Conservation (phyloP, 2,113 vertebrate genomes). For the Tor tambroides region DNA sequence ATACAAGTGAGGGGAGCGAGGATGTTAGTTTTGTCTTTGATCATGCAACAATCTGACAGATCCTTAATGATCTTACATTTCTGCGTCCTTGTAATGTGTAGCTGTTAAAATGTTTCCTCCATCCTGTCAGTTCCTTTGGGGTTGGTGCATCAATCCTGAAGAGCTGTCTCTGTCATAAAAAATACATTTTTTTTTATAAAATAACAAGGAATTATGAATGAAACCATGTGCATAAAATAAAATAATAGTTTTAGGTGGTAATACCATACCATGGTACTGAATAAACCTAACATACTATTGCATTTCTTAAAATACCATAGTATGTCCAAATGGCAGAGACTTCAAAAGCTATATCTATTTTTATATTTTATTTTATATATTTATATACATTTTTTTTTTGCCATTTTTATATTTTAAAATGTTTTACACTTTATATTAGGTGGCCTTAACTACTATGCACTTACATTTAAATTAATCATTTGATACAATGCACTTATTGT, state of each 20-base stretch:
- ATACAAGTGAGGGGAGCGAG: neutral
- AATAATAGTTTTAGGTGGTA: neutral
- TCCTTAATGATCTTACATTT: slow-evolving; percentile 60
- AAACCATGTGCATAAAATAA: neutral
- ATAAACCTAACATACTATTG: neutral
- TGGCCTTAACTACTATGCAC: too few relatives aligned
- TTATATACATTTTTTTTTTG: neutral
- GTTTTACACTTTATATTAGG: too few relatives aligned
- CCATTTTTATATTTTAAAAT: neutral
- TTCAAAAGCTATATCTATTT: too few relatives aligned
- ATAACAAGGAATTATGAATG: neutral
- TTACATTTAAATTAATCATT: too few relatives aligned
- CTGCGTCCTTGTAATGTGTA: slow-evolving; percentile 67
- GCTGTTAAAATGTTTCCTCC: slow-evolving; percentile 73
- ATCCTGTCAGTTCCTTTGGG: slow-evolving; percentile 64
- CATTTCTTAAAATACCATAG: neutral
- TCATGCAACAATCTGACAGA: neutral
- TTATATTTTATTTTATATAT: neutral
- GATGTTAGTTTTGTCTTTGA: neutral
- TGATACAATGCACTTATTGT: too few relatives aligned
- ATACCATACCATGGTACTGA: neutral
- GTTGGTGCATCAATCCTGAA: slow-evolving; percentile 63
- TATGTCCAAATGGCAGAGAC: neutral
- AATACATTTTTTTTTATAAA: slow-evolving; percentile 10
- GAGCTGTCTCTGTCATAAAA: slow-evolving; percentile 65